Conservation (phyloP, 2,888 invertebrate genomes). For the Drosophila colorata region DNA sequence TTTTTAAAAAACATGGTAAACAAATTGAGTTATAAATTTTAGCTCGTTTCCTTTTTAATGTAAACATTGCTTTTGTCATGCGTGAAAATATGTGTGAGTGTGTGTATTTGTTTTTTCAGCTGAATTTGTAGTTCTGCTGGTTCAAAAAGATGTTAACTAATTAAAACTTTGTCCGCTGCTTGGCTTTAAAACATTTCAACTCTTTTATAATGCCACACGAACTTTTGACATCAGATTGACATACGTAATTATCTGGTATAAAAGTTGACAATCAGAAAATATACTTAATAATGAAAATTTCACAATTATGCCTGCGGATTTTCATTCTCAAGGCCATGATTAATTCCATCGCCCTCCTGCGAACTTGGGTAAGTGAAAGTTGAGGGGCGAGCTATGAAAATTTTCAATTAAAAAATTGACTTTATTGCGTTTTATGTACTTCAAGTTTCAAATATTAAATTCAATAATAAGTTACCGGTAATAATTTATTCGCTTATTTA, state of each 20-base stretch:
- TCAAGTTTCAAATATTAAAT: background rate
- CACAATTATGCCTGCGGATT: background rate
- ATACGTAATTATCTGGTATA: conserved; percentile 27
- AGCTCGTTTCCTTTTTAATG: conserved; percentile 45
- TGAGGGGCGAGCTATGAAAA: background rate
- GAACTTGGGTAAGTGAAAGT: background rate
- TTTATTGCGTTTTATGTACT: background rate
- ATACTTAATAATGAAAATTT: background rate
- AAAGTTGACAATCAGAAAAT: background rate
- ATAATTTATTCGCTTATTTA: too few species aligned
- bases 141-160: conserved; percentile 22
- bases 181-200: conserved; percentile 33
- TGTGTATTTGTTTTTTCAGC: background rate
- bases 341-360: background rate
- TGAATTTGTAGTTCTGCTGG: background rate
- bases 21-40: conserved; percentile 70
- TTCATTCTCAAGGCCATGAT: background rate
- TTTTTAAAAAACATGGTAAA: conserved; percentile 40
- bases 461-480: too few species aligned
- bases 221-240: conserved; percentile 50
- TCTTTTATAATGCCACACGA: background rate
- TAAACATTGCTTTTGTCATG: conserved; percentile 48
- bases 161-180: conserved; percentile 25
- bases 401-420: conserved; percentile 9
- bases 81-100: conserved; percentile 3